Evolutionary conservation across 2,797 vertebrate genomes (phyloP).

Genomic region (Intellagama lesueurii): DNA sequence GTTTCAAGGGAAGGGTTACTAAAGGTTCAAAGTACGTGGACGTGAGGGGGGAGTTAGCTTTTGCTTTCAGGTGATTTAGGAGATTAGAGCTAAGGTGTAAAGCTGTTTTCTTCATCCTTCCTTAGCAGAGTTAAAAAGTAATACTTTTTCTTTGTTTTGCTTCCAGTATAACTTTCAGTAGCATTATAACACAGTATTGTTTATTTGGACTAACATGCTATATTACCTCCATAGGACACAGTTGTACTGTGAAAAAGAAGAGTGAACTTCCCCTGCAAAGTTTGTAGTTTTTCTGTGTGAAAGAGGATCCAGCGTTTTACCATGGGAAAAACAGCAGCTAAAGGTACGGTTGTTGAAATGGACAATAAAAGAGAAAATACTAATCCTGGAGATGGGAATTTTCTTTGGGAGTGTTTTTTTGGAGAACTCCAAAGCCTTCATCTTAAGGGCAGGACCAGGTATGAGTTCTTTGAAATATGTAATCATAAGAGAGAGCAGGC

Average conservation of each 20-base stretch:
- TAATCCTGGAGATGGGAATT: neutral
- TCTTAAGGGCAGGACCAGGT: neutral
- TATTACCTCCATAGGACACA: constrained; percentile 72
- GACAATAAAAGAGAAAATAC: neutral
- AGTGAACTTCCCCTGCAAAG: constrained; percentile 71
- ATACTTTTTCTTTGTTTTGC: neutral
- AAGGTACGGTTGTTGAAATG: constrained; percentile 80
- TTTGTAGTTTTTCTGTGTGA: constrained; percentile 71
- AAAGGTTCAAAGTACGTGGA: neutral
- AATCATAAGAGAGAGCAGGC: neutral
- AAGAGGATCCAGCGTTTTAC: constrained; percentile 72
- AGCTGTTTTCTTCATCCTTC: neutral
- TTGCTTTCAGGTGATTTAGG: neutral
- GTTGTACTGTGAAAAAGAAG: constrained; percentile 67
- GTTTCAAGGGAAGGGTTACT: neutral
- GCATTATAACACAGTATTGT: neutral
- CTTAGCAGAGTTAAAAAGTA: neutral
- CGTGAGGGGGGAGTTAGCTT: neutral
- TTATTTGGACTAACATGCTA: constrained; percentile 57
- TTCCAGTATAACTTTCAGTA: neutral
- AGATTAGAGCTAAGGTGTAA: neutral
- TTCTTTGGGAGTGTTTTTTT: neutral
- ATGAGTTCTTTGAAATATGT: neutral
- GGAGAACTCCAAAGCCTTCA: neutral
- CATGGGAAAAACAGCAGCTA: constrained; percentile 87